Evolutionary conservation across 2,797 vertebrate species (phyloP), one percentile per base, ranked within the genome.

Genomic region (Coranthus polyacanthus): DNA sequence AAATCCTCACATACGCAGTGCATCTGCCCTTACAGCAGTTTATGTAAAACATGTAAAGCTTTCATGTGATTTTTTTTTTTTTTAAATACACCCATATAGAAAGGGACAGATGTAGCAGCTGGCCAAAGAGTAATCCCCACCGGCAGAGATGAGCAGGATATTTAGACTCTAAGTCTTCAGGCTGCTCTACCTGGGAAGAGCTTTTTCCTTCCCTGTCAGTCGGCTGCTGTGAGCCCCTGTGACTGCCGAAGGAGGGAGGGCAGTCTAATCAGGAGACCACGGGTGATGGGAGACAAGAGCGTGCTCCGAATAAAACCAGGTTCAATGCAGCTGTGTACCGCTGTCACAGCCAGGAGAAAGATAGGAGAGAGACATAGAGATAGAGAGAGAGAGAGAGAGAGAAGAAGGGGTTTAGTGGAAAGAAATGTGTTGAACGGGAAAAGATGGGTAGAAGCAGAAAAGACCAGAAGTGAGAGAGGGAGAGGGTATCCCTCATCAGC

Each of bases 231-330:
- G 75, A 84, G 66, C 63, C 63, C 55, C 57, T 54, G 62, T 78
- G 81, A 75, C 74, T 79, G 79, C 61, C 62, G 61, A 72, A 41
- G 24, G n/a, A 51, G 52, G 39, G 56, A 51, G 37, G 49, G 44
- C 29, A 15, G 56, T 76, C 75, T 81, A 86, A 89, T 90, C 84
- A 88, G 84, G 68, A 81, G 77, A 79, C 82, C 66, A 68, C 26
- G 77, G 82, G 73, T 70, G 87, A 86, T 71, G 67, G 73, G 83
- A 85, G 80, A 81, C 79, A 81, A 78, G 79, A 59, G 72, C 57
- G 75, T 84, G 87, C 64, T 75, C 68, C 3, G 71, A 88, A 86
- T 88, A 84, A 85, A 81, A 61, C 54, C 46, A 29, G 63, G 68
- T 82, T 78, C 67, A 82, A 81, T 65, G 64, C 15, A 2, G 16